Conservation (phyloP, 2,797 vertebrate species). For the Helostoma temminkii region DNA sequence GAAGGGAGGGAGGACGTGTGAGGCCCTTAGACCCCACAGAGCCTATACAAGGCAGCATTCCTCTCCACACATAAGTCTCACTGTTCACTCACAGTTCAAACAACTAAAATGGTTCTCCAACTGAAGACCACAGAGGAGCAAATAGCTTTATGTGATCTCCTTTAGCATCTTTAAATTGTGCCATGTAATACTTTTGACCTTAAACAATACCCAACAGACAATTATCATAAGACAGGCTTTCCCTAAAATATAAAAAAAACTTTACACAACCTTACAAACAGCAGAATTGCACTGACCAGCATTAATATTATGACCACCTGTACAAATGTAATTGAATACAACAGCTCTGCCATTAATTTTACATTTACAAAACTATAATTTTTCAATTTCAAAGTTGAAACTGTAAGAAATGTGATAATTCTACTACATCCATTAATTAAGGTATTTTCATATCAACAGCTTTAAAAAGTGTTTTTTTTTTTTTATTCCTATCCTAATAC, state of each 20-base stretch:
- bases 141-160: conserved; percentile 65
- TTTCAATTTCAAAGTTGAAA: no score
- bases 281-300: no score
- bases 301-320: no score
- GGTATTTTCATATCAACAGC: background rate
- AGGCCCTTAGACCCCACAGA: conserved; percentile 82
- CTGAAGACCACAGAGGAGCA: conserved; percentile 44
- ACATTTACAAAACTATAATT: no score
- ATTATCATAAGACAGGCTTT: conserved; percentile 4
- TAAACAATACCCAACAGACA: conserved; percentile 37
- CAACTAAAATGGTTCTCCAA: conserved; percentile 58
- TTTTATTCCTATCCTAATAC: background rate
- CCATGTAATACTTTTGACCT: conserved; percentile 49
- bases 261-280: conserved; percentile 2
- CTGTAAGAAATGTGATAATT: no score
- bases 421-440: no score
- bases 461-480: background rate
- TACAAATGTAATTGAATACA: no score
- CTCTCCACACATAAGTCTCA: conserved; percentile 76
- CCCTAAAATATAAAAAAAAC: no score
- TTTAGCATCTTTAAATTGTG: conserved; percentile 51
- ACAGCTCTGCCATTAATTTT: no score
- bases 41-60: conserved; percentile 91
- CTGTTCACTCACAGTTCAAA: conserved; percentile 27
- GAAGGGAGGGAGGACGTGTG: conserved; percentile 43